Evolutionary conservation across 2,888 invertebrate species (phyloP).

Genomic region (Morinoia aosen): DNA sequence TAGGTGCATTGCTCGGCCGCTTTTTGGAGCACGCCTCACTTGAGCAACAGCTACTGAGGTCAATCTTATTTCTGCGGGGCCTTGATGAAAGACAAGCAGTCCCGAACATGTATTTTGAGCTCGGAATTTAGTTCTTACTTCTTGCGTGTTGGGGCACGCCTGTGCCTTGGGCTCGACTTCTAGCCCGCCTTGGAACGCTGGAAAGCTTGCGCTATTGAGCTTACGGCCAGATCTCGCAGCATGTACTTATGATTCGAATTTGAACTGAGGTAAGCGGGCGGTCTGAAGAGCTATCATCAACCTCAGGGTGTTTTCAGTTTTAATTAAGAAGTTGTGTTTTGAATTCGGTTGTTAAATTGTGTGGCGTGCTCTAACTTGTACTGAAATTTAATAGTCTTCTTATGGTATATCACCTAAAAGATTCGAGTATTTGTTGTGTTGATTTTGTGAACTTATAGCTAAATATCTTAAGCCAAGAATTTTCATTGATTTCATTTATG

Average conservation of each 20-base stretch:
- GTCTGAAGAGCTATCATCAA: background rate
- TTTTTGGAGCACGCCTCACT: background rate
- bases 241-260: background rate
- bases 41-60: background rate
- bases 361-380: too few species aligned
- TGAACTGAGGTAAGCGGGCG: background rate
- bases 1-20: too few species aligned
- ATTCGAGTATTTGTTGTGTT: background rate
- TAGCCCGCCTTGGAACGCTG: conserved; percentile 17
- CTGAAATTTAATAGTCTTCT: background rate
- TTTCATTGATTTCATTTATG: too few species aligned
- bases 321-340: background rate
- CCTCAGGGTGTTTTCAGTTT: background rate
- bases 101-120: background rate
- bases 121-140: background rate
- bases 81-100: background rate
- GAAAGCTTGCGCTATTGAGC: background rate
- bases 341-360: background rate
- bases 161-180: background rate
- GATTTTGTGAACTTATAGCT: background rate
- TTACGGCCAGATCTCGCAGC: background rate
- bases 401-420: background rate
- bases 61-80: background rate
- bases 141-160: background rate
- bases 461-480: too few species aligned